phyloP scores from a whole-genome alignment of 2,113 vertebrate genomes.

The Mustela nigripes region DNA sequence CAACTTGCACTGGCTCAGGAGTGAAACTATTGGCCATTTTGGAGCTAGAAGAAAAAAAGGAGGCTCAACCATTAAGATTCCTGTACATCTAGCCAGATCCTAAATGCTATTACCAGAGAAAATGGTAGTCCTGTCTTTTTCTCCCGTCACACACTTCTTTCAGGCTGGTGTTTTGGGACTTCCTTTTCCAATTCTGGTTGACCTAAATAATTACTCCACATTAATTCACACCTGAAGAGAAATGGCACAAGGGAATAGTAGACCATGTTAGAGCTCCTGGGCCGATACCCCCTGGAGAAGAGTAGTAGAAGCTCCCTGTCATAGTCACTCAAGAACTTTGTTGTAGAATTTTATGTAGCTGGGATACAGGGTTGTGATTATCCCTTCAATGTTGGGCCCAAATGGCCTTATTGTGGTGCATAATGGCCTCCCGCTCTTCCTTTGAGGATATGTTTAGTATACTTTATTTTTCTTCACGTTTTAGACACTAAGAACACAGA shows the following conservation, averaged over 20 bases:
- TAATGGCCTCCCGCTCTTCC: neutral
- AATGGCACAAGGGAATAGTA: neutral
- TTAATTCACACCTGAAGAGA: neutral
- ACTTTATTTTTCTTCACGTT: slow-evolving; percentile 21
- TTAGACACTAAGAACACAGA: neutral
- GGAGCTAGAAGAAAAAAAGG: neutral
- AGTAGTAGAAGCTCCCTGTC: neutral
- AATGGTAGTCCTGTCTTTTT: neutral
- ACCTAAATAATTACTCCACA: neutral
- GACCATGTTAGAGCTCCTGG: neutral
- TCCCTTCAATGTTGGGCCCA: neutral
- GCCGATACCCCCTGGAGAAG: neutral
- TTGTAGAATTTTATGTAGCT: neutral
- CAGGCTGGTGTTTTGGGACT: neutral
- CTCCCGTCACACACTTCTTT: neutral
- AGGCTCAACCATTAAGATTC: neutral
- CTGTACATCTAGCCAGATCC: neutral
- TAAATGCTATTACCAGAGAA: neutral
- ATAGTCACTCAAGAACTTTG: neutral
- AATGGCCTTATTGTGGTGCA: neutral
- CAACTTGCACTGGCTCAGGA: neutral
- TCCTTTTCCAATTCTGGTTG: neutral
- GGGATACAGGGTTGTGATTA: neutral
- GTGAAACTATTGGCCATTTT: neutral
- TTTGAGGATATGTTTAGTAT: neutral